Conservation (phyloP, 2,797 vertebrate species). For the Paedocypris micromegethes region DNA sequence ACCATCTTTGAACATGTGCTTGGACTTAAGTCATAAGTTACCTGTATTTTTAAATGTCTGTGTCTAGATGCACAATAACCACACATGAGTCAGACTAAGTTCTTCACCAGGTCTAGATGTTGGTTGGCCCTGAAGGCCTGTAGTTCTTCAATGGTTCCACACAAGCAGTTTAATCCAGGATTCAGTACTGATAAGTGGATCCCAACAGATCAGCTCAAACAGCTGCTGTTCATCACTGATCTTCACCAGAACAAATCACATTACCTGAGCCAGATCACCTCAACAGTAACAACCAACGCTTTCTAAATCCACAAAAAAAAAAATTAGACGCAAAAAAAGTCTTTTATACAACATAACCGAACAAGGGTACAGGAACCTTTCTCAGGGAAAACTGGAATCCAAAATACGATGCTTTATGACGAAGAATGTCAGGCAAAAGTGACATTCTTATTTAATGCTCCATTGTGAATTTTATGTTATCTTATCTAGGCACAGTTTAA, state of each 20-base stretch:
- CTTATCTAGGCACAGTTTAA: too few species aligned
- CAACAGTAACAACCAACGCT: not conserved
- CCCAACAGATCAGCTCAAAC: conserved; percentile 57
- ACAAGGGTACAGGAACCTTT: too few species aligned
- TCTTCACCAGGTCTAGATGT: not conserved
- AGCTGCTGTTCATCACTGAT: conserved; percentile 68
- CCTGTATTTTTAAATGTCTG: conserved; percentile 5
- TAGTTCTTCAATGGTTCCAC: conserved; percentile 41
- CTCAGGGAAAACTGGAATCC: too few species aligned
- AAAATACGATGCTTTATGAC: too few species aligned
- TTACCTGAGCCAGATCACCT: conserved; percentile 33
- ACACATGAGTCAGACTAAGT: not conserved
- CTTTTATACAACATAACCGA: not conserved
- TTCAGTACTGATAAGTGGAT: conserved; percentile 58
- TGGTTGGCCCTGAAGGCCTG: conserved; percentile 20
- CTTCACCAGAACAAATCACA: conserved; percentile 61
- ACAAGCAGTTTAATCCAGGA: conserved; percentile 65
- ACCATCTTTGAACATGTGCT: too few species aligned
- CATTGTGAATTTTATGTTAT: too few species aligned
- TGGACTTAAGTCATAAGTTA: too few species aligned
- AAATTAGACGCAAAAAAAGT: not conserved
- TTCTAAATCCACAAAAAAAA: conserved; percentile 2
- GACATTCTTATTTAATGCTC: too few species aligned
- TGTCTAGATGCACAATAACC: conserved; percentile 2
- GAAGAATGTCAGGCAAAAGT: too few species aligned